Base-by-base conservation (phyloP, 2,113 vertebrate genomes). In the Neolamprologus sp. region DNA sequence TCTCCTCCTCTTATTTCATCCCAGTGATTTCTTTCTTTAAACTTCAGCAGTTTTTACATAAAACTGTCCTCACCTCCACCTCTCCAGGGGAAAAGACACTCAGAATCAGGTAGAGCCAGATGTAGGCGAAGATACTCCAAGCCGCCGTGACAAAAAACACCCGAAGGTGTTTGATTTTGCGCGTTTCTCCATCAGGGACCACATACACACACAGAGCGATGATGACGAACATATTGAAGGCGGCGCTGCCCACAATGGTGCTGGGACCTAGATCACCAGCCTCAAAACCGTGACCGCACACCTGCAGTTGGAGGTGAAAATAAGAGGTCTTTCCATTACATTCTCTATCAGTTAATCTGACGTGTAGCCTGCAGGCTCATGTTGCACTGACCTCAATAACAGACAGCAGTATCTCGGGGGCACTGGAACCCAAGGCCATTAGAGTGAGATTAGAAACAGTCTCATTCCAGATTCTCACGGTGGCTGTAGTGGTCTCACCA, bases 141-240 rank as follows among this genome's bases (percentile, higher is more conserved):
- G 96, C 96, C 0, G 97, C 97, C 0, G 97, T 98, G 81, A 97
- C 96, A 4, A 97, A 97, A 89, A 98, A 97, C 45, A 98, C 97
- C 8, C 97, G 94, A 60, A 97, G 96, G 88, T 97, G 97, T 84
- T 97, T 97, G 88, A 97, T 97, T 79, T 96, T 97, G 17, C 96
- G 94, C 7, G 93, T 95, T 91, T 98, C 97, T 3, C 97, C 97
- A 0, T 97, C 97, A 0, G 97, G 97, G 28, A 98, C 97, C 83
- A 97, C 97, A 2, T 95, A 94, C n/a, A 98, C 95, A 42, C 97
- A 98, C 86, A 97, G 63, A 13, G 97, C 97, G 23, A 98, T 97
- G 91, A 98, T 98, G 65, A 97, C 54, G 4, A 98, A 97, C 97
- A 98, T 97, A 94, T 98, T 98, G 90, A 98, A 98, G 65, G 97